Evolutionary conservation across 64 coral and sea anemone genomes (phyloP), one percentile per base, ranked within the genome.

Genomic region (Trachythela sp.): DNA sequence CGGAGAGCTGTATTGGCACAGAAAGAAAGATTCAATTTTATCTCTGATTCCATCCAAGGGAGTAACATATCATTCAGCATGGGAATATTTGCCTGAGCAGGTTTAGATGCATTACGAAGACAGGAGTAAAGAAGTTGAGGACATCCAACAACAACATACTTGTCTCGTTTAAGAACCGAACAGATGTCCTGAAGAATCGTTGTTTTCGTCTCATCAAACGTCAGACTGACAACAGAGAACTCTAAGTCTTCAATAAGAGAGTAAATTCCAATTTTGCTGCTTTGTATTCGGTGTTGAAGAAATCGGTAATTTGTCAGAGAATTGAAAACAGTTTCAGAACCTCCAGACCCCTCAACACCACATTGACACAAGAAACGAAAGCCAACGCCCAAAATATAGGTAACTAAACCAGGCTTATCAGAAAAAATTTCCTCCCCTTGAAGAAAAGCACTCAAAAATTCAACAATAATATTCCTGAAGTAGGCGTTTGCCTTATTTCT

Each of bases 181-280:
- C 52, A 39, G 29, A 83, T 31, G 6, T 35, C 75, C 11, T n/a
- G 26, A 29, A 45, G 49, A 88, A 51, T 84, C 43, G 41, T 18
- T 30, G 87, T 49, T 49, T 84, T 48, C 24, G 2, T 11, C 10
- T 84, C 8, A 84, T 27, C 43, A 40, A 77, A 2, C 0, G 13
- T 13, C 2, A 50, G 40, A 29, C 67, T 50, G 24, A 2, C 13
- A 40, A 36, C 22, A 80, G 84, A 48, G 13, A 88, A 24, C 70
- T 87, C 52, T 6, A 87, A 83, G 83, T 92, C 90, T 10, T 51
- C 48, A 84, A 87, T 48, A 24, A 92, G 22, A 84, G 70, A 88
- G n/a, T 92, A 92, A 32, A 92, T 58, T 40, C 37, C 86, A 40
- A 86, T 92, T 8, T 64, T 8, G 9, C 5, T 88, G 13, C 22